Base-by-base conservation (phyloP, 2,888 invertebrate genomes). In the Pseudococcus jackbeardsleyi region DNA sequence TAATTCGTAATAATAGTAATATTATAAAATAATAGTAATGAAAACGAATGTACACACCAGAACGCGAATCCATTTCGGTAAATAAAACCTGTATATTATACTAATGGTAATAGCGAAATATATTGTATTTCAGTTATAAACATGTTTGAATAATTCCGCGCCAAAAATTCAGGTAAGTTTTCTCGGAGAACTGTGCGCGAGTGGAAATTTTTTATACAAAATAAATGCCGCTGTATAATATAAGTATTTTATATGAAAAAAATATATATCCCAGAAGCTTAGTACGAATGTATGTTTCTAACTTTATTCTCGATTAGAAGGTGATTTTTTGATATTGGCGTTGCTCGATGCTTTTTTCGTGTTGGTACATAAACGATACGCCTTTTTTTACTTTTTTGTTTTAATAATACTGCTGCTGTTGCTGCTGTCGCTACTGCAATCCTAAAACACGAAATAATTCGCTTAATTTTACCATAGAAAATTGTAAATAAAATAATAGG, bases 101-200 rank as follows among this genome's bases (percentile, higher is more conserved):
- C 87, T 87, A 87, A 87, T 87, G 87, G 87, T 87, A 87, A 86
- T 86, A 86, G 86, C 59, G 64, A 86, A 86, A 72, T 72, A 33
- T 82, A 82, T 72, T 82, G 79, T 19, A 82, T 82, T 82, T 46
- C 79, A n/a, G 19, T 82, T 82, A 82, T 82, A 82, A 82, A 82
- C 79, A 82, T 82, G 79, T 82, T 79, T 82, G 79, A 46, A 42
- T 82, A 46, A 82, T 46, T 82, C 33, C 46, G 79, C 79, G 46
- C 79, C 79, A 4, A 82, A 42, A 42, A 8, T 33, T 33, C 26
- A 33, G 26, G 26, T 59, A 50, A 12, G 17, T 22, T 46, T 82
- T n/a, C 79, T 42, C 42, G 9, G 46, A n/a, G 79, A 42, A 19
- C 19, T 42, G 79, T 46, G 79, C 79, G 79, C 79, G 79, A 82